Base-by-base conservation (phyloP, 2,797 vertebrate species). In the Zonotrichia albicollis region DNA sequence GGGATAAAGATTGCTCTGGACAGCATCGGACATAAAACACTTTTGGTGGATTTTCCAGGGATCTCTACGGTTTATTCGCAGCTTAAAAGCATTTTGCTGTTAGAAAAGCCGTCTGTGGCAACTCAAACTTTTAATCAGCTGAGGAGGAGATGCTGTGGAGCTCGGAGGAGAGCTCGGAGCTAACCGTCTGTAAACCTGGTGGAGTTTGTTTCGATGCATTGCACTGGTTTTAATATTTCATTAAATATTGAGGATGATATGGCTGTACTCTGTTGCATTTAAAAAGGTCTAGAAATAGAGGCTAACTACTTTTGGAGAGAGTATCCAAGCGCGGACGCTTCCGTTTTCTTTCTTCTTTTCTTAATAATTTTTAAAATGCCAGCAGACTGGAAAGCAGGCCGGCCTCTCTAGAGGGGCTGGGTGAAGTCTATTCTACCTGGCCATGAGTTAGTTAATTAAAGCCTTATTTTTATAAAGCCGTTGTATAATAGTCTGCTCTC, bases 121-220 rank as follows among this genome's bases (percentile, higher is more conserved):
- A 32, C 94, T 91, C 84, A 97, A 98, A 98, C 96, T 97, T 98
- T 98, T 97, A 86, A 92, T 96, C 84, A 55, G 93, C 87, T 48
- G 74, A 80, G 79, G 38, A 32, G 62, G 81, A 91, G 89, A 94
- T 94, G 95, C 94, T 94, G 77, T 48, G 67, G 89, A 94, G 92
- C 75, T 87, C 8, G n/a, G 55, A 51, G 71, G 79, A 89, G 85
- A 71, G 65, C 34, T 38, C 21, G 16, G 75, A 73, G 64, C 68
- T 70, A 34, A 66, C 65, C 10, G 17, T 29, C 88, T 68, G 70
- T 22, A 78, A 96, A 95, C 73, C 93, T 89, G 61, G 64, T 17
- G 62, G 96, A 97, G 97, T 97, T 96, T 95, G 85, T 91, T 92
- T 90, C 90, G 57, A 66, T 65, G 89, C 26, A 8, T 73, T 19